phyloP scores from a whole-genome alignment of 2,888 invertebrate species.

The Lithosia quadra region DNA sequence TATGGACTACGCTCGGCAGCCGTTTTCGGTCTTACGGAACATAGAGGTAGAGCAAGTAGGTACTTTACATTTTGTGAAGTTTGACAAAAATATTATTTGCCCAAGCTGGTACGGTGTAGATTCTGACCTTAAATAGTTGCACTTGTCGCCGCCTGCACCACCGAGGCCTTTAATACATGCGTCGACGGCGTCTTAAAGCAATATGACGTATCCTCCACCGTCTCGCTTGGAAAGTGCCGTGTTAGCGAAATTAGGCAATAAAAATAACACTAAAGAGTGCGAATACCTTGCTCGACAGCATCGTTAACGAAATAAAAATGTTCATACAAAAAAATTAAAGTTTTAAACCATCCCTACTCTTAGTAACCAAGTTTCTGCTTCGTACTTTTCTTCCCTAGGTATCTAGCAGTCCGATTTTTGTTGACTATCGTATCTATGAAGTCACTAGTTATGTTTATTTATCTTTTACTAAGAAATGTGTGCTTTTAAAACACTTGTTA shows the following conservation, averaged over 20 bases:
- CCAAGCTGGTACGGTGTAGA: not conserved
- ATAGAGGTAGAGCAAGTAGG: not conserved
- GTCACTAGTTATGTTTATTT: too few species aligned
- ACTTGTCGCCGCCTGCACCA: not conserved
- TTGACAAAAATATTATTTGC: not conserved
- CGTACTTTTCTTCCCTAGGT: not conserved
- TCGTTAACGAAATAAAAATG: slow-evolving; percentile 4
- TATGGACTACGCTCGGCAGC: not conserved
- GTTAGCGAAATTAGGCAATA: not conserved
- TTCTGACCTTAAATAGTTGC: not conserved
- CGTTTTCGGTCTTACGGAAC: not conserved
- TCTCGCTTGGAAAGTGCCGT: slow-evolving; percentile 2
- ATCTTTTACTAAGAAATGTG: too few species aligned
- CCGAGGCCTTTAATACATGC: not conserved
- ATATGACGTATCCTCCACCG: not conserved
- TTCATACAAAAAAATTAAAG: not conserved
- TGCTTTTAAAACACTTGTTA: too few species aligned
- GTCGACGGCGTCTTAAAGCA: not conserved
- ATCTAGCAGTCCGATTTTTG: not conserved
- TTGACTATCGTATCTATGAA: too few species aligned
- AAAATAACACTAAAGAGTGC: slow-evolving; percentile 5
- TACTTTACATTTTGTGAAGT: not conserved
- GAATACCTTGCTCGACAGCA: not conserved
- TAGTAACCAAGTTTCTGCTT: not conserved
- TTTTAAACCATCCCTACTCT: not conserved